Percentiles rank a stretch among this genome's conserved stretches.
phyloP scores from a whole-genome alignment of 2,888 invertebrate genomes.

The Cybosia mesomella region DNA sequence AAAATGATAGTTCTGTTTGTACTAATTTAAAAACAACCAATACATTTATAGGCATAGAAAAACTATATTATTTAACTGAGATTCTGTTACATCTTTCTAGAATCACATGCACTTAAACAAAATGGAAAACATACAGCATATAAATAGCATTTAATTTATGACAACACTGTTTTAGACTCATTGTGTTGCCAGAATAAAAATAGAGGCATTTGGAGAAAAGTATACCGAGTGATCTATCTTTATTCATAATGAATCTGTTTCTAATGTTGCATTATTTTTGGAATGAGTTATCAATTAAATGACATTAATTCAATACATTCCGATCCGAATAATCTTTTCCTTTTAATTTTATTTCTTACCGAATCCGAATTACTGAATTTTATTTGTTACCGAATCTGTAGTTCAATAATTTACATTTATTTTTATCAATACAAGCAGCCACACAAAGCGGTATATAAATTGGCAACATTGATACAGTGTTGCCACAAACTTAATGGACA shows the following conservation, averaged over 20 bases:
- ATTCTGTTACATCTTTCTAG: slow-evolving; percentile 33
- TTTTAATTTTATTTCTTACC: no score
- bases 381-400: no score
- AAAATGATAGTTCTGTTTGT: slow-evolving; percentile 23
- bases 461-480: slow-evolving; percentile 31
- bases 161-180: slow-evolving; percentile 34
- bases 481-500: slow-evolving; percentile 38
- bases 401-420: neutral
- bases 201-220: slow-evolving; percentile 16
- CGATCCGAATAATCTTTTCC: neutral
- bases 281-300: neutral
- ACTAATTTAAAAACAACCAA: slow-evolving; percentile 33
- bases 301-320: neutral
- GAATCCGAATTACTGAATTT: no score
- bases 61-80: slow-evolving; percentile 34
- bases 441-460: slow-evolving; percentile 16
- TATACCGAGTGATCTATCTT: neutral
- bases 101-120: slow-evolving; percentile 41
- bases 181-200: slow-evolving; percentile 32
- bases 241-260: neutral
- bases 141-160: slow-evolving; percentile 27
- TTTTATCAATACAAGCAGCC: slow-evolving; percentile 15
- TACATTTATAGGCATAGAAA: slow-evolving; percentile 8
- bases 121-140: slow-evolving; percentile 39
- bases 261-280: neutral